phyloP scores from a whole-genome alignment of 2,797 vertebrate species.

The Bradypus variegatus region DNA sequence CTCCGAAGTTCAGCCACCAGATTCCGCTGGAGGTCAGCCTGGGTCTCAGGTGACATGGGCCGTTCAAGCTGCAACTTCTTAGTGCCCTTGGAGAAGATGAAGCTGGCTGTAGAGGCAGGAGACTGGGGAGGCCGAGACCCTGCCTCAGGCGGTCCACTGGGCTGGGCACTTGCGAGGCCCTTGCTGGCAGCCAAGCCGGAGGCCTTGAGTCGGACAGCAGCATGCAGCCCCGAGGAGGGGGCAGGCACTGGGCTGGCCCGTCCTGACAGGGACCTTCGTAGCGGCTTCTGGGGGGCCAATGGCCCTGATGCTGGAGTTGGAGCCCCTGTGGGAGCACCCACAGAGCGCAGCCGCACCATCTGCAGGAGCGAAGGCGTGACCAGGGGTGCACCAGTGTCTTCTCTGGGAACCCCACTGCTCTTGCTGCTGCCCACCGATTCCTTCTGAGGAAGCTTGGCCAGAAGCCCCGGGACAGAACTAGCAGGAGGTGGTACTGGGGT shows the following conservation, averaged over 20 bases:
- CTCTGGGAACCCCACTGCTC: slow-evolving; percentile 78
- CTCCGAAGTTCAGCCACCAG: slow-evolving; percentile 79
- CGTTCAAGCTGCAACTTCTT: slow-evolving; percentile 83
- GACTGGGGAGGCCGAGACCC: slow-evolving; percentile 74
- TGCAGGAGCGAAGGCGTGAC: slow-evolving; percentile 95
- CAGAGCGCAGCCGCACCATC: slow-evolving; percentile 92
- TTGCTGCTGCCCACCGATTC: slow-evolving; percentile 77
- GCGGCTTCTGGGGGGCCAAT: slow-evolving; percentile 72
- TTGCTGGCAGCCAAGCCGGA: slow-evolving; percentile 76
- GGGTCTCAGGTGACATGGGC: slow-evolving; percentile 72
- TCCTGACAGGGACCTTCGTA: slow-evolving; percentile 80
- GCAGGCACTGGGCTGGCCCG: slow-evolving; percentile 71
- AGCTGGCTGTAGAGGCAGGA: slow-evolving; percentile 87
- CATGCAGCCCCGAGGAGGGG: slow-evolving; percentile 82
- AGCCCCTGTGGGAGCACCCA: slow-evolving; percentile 68
- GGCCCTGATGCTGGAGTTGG: slow-evolving; percentile 10
- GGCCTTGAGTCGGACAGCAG: slow-evolving; percentile 85
- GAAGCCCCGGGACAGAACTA: slow-evolving; percentile 40
- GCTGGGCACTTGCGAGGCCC: slow-evolving; percentile 57
- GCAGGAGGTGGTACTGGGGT: slow-evolving; percentile 25
- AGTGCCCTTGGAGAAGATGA: slow-evolving; percentile 91
- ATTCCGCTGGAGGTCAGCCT: slow-evolving; percentile 76
- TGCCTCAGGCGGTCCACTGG: not conserved
- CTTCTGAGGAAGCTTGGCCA: slow-evolving; percentile 67
- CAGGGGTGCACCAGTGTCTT: slow-evolving; percentile 88